Base-by-base conservation (phyloP, 2,888 invertebrate species). In the Gandaritis pyraliata region DNA sequence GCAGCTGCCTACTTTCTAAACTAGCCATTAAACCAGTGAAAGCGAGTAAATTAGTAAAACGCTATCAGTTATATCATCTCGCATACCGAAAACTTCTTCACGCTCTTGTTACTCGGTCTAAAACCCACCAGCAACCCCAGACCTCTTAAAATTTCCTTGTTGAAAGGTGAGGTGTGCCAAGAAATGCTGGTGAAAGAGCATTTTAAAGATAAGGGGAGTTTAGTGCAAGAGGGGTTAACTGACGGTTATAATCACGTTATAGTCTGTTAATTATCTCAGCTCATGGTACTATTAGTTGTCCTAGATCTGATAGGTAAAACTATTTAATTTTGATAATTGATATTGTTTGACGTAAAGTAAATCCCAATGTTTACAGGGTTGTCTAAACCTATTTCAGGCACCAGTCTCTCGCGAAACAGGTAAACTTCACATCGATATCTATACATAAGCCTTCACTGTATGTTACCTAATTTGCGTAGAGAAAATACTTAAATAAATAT, bases 31-130 rank as follows among this genome's bases (percentile, higher is more conserved):
- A 12, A 48, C 30, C 64, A 78, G 77, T 66, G 79, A 82, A 81
- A 81, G 81, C 80, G 72, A 70, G 68, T 71, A 73, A 78, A 73
- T 71, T 77, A 75, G 23, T 23, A 23, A 73, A 74, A 77, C 77
- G 74, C 69, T 81, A 82, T 82, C 80, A 77, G 79, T 76, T 30
- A 15, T 51, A 13, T 13, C 23, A 76, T 75, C 72, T 75, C 75
- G 72, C 74, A 75, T 74, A 78, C 78, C 78, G 69, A 82, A 81
- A 78, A 77, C 66, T 52, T 56, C 76, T 84, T 85, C 85, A 83
- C 83, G 84, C 79, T 85, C 82, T 81, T 84, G 71, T 82, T 79
- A 61, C 61, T 72, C 74, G 71, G 72, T 74, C 74, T 74, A 74
- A 74, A 73, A 48, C 64, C 58, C 63, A 71, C 59, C 36, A 51